Base-by-base conservation (phyloP, 2,888 invertebrate genomes). In the Heteromurus nitidus region DNA sequence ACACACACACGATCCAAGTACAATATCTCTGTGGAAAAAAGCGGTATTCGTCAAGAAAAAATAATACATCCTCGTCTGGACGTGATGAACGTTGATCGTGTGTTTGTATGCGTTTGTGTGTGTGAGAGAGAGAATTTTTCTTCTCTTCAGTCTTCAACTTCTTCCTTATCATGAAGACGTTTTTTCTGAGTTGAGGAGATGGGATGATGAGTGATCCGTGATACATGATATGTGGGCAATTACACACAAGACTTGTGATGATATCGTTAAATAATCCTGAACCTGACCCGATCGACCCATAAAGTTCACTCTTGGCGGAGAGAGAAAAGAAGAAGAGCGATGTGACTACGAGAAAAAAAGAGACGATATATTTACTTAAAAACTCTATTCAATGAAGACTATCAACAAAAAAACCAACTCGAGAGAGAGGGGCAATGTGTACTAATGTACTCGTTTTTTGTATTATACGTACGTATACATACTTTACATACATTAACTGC, bases 171-270 rank as follows among this genome's bases (percentile, higher is more conserved):
- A 53, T 53, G 26, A 70, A 55, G 70, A 70, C 42, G 42, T 58
- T 58, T 7, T 3, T 65, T 36, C 13, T 28, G 60, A 60, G 24
- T 11, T 53, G 53, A 60, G 20, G 2, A 28, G 24, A 24, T 58
- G 26, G 24, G 60, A 62, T 77, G 76, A 65, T 64, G 68, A 55
- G 67, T 75, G 75, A 75, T 55, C 76, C 77, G 69, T 69, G 69
- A 77, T 77, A 69, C 75, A 75, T 77, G 70, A 70, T 76, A 65
- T 79, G 53, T 79, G 77, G 77, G 77, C 69, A 79, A 70, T 79
- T 79, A 70, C 64, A 79, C 70, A 68, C 68, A 68, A 69, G 36
- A 69, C 69, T 64, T 79, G 70, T 70, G 70, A 69, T 69, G 77
- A 79, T 76, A 76, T 67, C 42, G 76, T 69, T 75, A 60, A 74